A percentile compares a stretch with the other conserved stretches of the same genome.
These are phyloP conservation scores for Microplitis deprimator DNA, from an alignment of 2,888 invertebrate species.

Conservation along the genomic window DNA sequence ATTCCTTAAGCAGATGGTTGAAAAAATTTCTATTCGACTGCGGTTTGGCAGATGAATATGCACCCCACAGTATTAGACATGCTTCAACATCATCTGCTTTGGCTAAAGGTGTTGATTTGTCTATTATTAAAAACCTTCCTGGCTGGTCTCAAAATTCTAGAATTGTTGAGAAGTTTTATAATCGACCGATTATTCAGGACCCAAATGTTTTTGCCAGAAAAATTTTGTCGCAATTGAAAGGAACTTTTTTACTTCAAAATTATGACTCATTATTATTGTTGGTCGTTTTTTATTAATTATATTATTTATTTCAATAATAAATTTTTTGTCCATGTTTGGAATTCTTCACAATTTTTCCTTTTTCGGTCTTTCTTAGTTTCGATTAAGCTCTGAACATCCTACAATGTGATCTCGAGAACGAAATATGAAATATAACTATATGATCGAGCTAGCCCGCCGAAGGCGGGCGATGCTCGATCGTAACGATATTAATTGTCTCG, in stretches of 20 bases:
- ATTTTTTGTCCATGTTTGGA: background rate
- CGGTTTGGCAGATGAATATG: background rate
- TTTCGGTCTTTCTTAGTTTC: background rate
- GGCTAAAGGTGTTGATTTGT: constrained; percentile 20
- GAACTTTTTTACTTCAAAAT: no score
- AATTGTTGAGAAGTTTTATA: constrained; percentile 8
- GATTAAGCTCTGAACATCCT: background rate
- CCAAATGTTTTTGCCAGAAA: background rate
- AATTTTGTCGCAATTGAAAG: background rate
- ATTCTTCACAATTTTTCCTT: background rate
- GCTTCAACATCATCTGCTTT: background rate
- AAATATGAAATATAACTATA: background rate
- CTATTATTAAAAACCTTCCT: constrained; percentile 35
- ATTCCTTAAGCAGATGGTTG: background rate
- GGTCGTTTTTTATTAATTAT: no score
- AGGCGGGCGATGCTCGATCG: background rate
- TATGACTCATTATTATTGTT: no score
- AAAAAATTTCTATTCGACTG: background rate
- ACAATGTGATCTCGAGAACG: background rate
- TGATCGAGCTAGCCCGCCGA: background rate
- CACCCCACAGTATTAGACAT: background rate
- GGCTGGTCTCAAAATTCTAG: constrained; percentile 39
- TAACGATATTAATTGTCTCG: background rate
- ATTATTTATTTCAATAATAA: background rate
- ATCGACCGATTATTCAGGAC: background rate